Percentiles rank a stretch among this genome's conserved stretches.
phyloP scores from a whole-genome alignment of 2,113 vertebrate genomes.

The Ancistrus triradiatus region DNA sequence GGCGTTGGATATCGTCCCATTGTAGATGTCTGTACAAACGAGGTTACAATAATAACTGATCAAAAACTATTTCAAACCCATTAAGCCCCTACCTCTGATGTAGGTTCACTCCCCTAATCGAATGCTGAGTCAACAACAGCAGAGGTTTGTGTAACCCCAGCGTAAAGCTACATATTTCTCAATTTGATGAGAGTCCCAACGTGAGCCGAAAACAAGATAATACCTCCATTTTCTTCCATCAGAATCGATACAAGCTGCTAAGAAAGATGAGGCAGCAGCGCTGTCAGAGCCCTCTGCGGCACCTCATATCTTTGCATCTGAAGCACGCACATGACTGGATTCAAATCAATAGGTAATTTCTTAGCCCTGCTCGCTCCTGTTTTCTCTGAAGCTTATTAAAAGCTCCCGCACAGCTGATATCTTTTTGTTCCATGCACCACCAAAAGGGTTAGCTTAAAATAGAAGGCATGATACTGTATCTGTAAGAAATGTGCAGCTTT shows the following conservation, averaged over 20 bases:
- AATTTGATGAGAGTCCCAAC: background rate
- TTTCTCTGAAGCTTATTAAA: constrained; percentile 13
- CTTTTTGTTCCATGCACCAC: too few species aligned
- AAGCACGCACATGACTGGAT: constrained; percentile 1
- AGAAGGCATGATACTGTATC: too few species aligned
- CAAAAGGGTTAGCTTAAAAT: too few species aligned
- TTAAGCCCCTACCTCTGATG: background rate
- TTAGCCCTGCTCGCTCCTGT: background rate
- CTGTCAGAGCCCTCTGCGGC: background rate
- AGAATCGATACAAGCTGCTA: constrained; percentile 4
- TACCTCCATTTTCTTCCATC: constrained; percentile 5
- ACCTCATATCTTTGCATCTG: constrained; percentile 11
- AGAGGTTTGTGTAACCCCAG: background rate
- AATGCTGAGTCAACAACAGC: background rate
- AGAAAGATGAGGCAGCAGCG: background rate
- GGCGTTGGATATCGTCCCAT: too few species aligned
- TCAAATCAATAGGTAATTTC: constrained; percentile 36
- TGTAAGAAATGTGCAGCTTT: too few species aligned
- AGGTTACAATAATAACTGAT: background rate
- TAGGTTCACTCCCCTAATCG: background rate
- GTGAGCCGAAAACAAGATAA: background rate
- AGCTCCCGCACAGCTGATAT: background rate
- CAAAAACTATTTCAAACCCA: background rate
- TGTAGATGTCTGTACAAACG: too few species aligned
- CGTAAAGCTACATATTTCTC: background rate